Percentiles rank a stretch among this genome's conserved stretches.
Conservation (phyloP, 2,797 vertebrate genomes). For the Gallinago solitaria region DNA sequence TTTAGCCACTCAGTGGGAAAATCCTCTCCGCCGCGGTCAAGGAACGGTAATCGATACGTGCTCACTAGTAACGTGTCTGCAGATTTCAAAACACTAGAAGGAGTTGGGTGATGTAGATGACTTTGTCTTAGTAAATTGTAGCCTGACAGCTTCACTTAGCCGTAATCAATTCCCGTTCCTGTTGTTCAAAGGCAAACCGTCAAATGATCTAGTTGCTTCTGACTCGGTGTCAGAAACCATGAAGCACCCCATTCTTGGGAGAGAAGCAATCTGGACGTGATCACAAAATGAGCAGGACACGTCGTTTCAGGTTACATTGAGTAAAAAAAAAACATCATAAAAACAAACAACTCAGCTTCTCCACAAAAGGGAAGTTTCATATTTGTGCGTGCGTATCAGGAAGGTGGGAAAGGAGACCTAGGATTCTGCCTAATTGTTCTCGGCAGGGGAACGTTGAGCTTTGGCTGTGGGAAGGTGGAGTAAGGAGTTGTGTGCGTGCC, state of each 20-base stretch:
- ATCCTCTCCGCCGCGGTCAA: neutral
- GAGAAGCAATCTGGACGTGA: neutral
- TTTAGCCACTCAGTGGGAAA: slow-evolving; percentile 35
- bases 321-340: neutral
- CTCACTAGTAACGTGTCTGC: neutral
- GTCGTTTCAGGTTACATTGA: neutral
- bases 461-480: accelerated
- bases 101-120: slow-evolving; percentile 16
- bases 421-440: neutral
- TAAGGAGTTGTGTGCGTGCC: neutral
- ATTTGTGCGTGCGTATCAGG: neutral
- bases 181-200: slow-evolving; percentile 38
- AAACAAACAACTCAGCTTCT: neutral
- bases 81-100: slow-evolving; percentile 1
- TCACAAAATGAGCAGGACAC: neutral
- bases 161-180: neutral
- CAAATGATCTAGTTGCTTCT: neutral
- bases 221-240: slow-evolving; percentile 41
- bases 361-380: neutral
- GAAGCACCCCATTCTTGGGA: neutral
- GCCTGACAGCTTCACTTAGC: slow-evolving; percentile 23
- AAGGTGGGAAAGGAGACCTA: neutral
- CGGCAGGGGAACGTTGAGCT: neutral
- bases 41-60: neutral
- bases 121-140: slow-evolving; percentile 44